phyloP scores from a whole-genome alignment of 2,113 vertebrate species.

The Hippocampus guttulatus region DNA sequence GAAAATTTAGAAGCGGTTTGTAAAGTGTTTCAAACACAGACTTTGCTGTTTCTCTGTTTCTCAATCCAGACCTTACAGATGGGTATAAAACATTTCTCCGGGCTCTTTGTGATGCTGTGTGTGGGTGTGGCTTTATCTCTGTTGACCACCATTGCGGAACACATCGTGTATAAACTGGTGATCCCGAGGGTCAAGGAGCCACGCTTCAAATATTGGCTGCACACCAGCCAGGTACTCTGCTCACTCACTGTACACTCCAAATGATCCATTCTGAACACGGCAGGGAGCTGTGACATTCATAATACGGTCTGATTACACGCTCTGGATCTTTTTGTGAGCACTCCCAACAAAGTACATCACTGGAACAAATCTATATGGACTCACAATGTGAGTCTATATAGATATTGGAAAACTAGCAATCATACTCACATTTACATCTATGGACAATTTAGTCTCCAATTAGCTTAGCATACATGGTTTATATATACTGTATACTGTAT shows the following conservation, averaged over 20 bases:
- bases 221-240: slow-evolving; percentile 87
- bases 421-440: too few relatives aligned
- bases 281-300: not conserved
- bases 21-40: not conserved
- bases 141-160: slow-evolving; percentile 89
- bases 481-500: too few relatives aligned
- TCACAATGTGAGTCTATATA: too few relatives aligned
- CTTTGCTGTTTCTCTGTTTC: not conserved
- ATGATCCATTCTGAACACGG: not conserved
- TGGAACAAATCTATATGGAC: too few relatives aligned
- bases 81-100: slow-evolving; percentile 97
- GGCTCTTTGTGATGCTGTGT: slow-evolving; percentile 94
- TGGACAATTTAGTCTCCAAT: too few relatives aligned
- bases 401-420: too few relatives aligned
- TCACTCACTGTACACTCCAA: not conserved
- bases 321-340: too few relatives aligned
- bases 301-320: too few relatives aligned
- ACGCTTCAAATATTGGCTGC: slow-evolving; percentile 90
- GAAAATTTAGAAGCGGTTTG: not conserved
- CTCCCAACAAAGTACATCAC: too few relatives aligned
- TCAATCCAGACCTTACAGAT: slow-evolving; percentile 88
- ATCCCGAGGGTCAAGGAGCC: slow-evolving; percentile 89
- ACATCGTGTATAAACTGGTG: slow-evolving; percentile 84
- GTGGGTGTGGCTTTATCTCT: slow-evolving; percentile 89
- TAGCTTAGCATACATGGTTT: too few relatives aligned